Conservation (phyloP, 2,888 invertebrate species). For the Biston stratarius region DNA sequence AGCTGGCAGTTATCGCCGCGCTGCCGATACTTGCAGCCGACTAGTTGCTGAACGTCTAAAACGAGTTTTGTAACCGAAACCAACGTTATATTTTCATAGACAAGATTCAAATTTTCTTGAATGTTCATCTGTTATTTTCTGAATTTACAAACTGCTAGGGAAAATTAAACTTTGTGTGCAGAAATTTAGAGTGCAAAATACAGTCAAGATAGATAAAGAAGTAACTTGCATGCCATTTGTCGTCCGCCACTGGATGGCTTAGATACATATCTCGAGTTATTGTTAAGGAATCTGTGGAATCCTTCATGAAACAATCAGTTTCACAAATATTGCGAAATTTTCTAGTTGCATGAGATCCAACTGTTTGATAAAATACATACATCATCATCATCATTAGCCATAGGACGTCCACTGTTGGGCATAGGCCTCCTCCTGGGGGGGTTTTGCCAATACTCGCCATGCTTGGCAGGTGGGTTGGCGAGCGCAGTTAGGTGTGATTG, state of each 20-base stretch:
- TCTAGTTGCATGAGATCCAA: not conserved
- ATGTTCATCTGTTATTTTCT: conserved; percentile 19
- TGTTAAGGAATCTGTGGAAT: conserved; percentile 46
- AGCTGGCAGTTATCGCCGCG: conserved; percentile 45
- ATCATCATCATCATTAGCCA: too few relatives aligned
- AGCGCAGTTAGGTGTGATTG: too few relatives aligned
- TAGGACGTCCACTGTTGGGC: too few relatives aligned
- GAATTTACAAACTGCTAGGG: conserved; percentile 14
- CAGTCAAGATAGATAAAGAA: conserved; percentile 26
- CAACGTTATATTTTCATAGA: conserved; percentile 10
- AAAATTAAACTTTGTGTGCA: conserved; percentile 39
- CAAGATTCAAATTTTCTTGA: conserved; percentile 24
- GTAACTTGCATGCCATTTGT: conserved; percentile 53
- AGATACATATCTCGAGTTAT: conserved; percentile 62
- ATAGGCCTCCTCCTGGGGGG: too few relatives aligned
- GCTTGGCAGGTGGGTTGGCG: too few relatives aligned
- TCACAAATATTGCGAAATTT: conserved; percentile 3
- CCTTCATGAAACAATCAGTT: conserved; percentile 25
- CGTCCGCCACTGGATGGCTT: conserved; percentile 49
- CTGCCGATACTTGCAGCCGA: conserved; percentile 44
- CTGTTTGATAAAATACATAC: not conserved
- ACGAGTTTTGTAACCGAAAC: conserved; percentile 8
- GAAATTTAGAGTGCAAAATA: conserved; percentile 22
- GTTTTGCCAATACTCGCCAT: too few relatives aligned
- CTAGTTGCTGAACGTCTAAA: conserved; percentile 34